phyloP scores from a whole-genome alignment of 2,888 invertebrate genomes.

The Tenthredo scrophulariae region DNA sequence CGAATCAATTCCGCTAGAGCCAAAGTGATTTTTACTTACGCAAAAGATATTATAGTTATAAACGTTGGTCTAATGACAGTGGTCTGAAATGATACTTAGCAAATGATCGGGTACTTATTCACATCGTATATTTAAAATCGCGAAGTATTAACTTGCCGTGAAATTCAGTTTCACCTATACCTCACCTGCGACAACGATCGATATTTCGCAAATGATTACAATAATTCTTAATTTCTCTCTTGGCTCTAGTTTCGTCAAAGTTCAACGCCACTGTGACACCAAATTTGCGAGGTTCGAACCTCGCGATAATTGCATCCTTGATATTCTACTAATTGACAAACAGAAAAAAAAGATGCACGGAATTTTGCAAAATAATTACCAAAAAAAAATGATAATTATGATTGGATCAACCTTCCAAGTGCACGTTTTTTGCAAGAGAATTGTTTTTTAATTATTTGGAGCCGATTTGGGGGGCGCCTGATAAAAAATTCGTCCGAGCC shows the following conservation, averaged over 20 bases:
- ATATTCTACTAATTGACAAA: not conserved
- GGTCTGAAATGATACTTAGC: not conserved
- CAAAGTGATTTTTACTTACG: not conserved
- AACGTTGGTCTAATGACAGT: not conserved
- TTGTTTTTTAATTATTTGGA: too few species aligned
- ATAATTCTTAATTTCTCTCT: constrained; percentile 28
- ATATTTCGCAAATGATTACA: constrained; percentile 20
- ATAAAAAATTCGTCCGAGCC: too few species aligned
- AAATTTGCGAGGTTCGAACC: not conserved
- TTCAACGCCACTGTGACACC: constrained; percentile 5
- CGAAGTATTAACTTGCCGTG: too few species aligned
- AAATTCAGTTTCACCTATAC: constrained; percentile 16
- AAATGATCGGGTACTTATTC: not conserved
- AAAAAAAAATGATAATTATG: too few species aligned
- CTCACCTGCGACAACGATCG: not conserved
- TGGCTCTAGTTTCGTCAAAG: constrained; percentile 13
- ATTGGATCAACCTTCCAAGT: too few species aligned
- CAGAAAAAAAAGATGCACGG: not conserved
- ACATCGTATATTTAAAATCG: not conserved
- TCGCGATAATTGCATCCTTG: not conserved
- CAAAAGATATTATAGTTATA: not conserved
- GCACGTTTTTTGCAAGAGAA: too few species aligned
- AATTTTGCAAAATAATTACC: not conserved
- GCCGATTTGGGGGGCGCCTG: too few species aligned
- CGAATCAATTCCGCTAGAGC: constrained; percentile 12